Conservation (phyloP, 2,888 invertebrate species). For the Odontocolon sp. region DNA sequence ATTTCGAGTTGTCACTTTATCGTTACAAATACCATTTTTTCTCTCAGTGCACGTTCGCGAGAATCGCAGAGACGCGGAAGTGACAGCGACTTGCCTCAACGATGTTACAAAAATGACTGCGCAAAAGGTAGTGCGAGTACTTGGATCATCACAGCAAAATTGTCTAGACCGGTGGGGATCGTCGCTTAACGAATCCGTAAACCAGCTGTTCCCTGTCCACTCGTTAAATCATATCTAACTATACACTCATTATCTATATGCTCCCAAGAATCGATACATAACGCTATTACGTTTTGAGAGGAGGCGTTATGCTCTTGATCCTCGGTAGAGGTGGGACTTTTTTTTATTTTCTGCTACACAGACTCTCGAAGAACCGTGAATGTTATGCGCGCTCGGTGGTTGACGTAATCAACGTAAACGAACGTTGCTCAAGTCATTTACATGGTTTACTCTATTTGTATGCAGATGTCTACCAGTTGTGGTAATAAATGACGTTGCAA, state of each 20-base stretch:
- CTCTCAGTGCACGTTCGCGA: too few species aligned
- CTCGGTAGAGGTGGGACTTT: background rate
- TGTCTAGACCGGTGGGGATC: conserved; percentile 44
- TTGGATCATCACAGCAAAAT: background rate
- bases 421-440: conserved; percentile 45
- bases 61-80: conserved; percentile 26
- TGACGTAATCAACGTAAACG: conserved; percentile 51
- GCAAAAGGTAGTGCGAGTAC: conserved; percentile 66
- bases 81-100: conserved; percentile 50
- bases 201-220: conserved; percentile 19
- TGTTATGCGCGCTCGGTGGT: conserved; percentile 29
- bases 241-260: conserved; percentile 2
- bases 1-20: too few species aligned
- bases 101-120: conserved; percentile 74
- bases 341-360: background rate
- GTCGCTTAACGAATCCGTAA: conserved; percentile 30
- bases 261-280: too few species aligned
- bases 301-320: background rate
- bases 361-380: too few species aligned
- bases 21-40: too few species aligned
- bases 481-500: background rate
- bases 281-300: background rate
- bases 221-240: conserved; percentile 5
- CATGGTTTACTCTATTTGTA: conserved; percentile 33
- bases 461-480: conserved; percentile 8